phyloP scores from a whole-genome alignment of 2,888 invertebrate species.

The Smittia aterrima region DNA sequence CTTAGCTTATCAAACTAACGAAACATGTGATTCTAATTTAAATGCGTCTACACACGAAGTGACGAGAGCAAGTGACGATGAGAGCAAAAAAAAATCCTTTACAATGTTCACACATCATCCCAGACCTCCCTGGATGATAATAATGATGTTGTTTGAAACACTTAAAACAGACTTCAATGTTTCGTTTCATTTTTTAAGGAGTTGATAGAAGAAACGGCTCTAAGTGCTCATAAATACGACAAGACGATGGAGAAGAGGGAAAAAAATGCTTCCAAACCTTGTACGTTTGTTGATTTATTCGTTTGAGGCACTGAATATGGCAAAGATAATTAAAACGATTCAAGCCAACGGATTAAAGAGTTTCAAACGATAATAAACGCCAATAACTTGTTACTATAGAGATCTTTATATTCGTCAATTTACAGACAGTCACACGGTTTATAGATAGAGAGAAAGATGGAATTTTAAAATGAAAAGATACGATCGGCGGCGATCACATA shows the following conservation, averaged over 20 bases:
- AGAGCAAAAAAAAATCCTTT: background rate
- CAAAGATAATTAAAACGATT: conserved; percentile 24
- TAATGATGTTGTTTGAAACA: background rate
- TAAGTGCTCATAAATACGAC: background rate
- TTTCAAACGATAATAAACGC: conserved; percentile 34
- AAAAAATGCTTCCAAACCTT: conserved; percentile 6
- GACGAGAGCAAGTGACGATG: background rate
- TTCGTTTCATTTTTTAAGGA: background rate
- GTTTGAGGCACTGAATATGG: conserved; percentile 37
- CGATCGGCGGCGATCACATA: conserved; percentile 16
- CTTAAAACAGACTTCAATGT: conserved; percentile 1
- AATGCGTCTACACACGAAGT: background rate
- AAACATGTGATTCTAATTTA: background rate
- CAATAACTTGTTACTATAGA: conserved; percentile 23
- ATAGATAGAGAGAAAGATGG: conserved; percentile 6
- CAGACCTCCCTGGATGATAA: background rate
- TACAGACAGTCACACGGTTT: conserved; percentile 11
- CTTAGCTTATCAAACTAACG: background rate
- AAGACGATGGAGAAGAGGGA: background rate
- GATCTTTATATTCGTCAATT: conserved; percentile 13
- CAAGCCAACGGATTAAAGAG: background rate
- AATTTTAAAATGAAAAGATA: background rate
- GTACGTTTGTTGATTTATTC: background rate
- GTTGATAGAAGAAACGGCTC: background rate
- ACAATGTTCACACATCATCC: background rate